A percentile compares a stretch with the other conserved stretches of the same genome.
phyloP scores from a whole-genome alignment of 23 tunicate species.

The Botrylloides violaceus region DNA sequence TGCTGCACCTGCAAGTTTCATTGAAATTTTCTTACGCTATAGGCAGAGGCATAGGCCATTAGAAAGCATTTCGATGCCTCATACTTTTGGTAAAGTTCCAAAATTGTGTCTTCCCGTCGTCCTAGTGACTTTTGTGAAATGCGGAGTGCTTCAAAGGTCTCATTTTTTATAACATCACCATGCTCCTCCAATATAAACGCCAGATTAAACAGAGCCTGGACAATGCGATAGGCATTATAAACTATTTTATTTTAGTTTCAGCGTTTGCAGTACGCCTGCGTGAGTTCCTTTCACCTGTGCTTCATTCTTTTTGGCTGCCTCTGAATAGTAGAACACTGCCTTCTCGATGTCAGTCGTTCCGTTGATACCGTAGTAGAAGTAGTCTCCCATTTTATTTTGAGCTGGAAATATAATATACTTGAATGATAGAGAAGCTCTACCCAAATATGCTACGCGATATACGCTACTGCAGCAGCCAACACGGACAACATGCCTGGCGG shows the following conservation, averaged over 20 bases:
- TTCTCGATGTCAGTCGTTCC: constrained; percentile 38
- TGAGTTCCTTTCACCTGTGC: constrained; percentile 12
- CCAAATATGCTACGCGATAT: too few species aligned
- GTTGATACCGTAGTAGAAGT: constrained; percentile 59
- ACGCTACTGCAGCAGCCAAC: too few species aligned
- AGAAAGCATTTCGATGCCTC: too few species aligned
- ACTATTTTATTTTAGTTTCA: neutral
- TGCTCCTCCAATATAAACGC: constrained; percentile 67
- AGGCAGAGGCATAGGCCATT: too few species aligned
- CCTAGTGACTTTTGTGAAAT: constrained; percentile 34
- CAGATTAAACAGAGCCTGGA: constrained; percentile 73
- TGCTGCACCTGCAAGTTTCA: constrained; percentile 76
- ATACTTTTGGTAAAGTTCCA: constrained; percentile 55
- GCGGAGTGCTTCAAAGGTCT: constrained; percentile 15
- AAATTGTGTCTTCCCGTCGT: constrained; percentile 52
- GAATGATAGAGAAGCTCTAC: too few species aligned
- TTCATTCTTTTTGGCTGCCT: constrained; percentile 34
- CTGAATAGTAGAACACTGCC: constrained; percentile 45
- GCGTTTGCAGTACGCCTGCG: too few species aligned
- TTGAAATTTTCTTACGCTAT: too few species aligned
- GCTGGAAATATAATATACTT: too few species aligned
- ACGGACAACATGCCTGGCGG: too few species aligned
- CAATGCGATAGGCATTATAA: neutral
- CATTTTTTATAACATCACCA: constrained; percentile 27
- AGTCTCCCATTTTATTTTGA: constrained; percentile 94